Base-by-base conservation (phyloP, 2,888 invertebrate genomes). In the Parasteatoda lunata region DNA sequence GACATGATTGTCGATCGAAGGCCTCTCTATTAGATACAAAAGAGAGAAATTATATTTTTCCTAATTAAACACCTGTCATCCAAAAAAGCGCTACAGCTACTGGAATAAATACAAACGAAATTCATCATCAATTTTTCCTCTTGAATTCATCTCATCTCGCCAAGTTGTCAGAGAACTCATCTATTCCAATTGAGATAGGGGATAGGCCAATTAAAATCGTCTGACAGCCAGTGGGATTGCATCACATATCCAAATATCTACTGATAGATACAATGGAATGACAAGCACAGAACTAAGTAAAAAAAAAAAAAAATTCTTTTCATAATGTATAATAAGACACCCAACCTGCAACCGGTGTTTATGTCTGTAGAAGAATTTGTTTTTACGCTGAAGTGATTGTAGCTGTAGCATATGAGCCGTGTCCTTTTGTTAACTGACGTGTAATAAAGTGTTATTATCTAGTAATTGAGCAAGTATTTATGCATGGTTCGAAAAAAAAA, bases 31-130 rank as follows among this genome's bases (percentile, higher is more conserved):
- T 30, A 30, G 30, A 30, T 13, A 5, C 59, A 59, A n/a, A 3
- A 59, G 49, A 7, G 52, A 72, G 71, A 77, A 84, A 84, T 77
- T 84, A 77, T 72, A 52, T 77, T 70, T 75, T 75, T 72, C 77
- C 80, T 79, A 86, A 86, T 86, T 81, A 86, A 66, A 80, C 85
- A 86, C 80, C 85, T 86, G 85, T 77, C 80, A 76, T 54, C 54
- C 15, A 5, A 49, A 11, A 47, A 30, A 48, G 7, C 9, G 64
- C 66, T 68, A 78, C 54, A 77, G 77, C 71, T 71, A 48, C 64
- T 52, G 52, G 51, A 75, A 72, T 66, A 52, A 48, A 77, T 71
- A 84, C 71, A 66, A 78, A 48, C 77, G 66, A 82, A 69, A 76
- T 77, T 77, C 65, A 77, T 84, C 77, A 77, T n/a, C 54, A 66